These are phyloP conservation scores for Furcula furcula DNA, from an alignment of 2,888 invertebrate genomes.

Conservation along the genomic window DNA sequence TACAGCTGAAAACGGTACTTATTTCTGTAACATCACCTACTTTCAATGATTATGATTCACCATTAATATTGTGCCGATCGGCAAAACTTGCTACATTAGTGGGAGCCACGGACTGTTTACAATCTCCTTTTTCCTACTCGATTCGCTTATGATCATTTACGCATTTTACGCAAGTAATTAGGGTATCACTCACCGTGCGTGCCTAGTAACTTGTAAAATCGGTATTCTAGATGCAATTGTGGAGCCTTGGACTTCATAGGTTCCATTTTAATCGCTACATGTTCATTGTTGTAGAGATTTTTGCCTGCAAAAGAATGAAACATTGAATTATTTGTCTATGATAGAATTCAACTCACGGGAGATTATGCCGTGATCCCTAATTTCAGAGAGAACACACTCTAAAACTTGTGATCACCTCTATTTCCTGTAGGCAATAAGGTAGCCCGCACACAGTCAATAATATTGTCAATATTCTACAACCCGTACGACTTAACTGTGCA, in stretches of 20 bases:
- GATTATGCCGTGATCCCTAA: no score
- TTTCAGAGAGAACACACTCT: no score
- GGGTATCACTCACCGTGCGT: conserved; percentile 90
- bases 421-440: no score
- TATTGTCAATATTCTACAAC: no score
- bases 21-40: conserved; percentile 31
- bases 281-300: conserved; percentile 99
- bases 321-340: conserved; percentile 8
- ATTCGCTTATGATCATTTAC: conserved; percentile 15
- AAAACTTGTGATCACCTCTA: no score
- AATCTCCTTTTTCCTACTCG: conserved; percentile 10
- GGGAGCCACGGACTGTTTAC: conserved; percentile 14
- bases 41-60: conserved; percentile 32
- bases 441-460: no score
- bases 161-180: conserved; percentile 26
- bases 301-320: conserved; percentile 89
- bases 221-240: conserved; percentile 99
- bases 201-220: conserved; percentile 99
- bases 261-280: conserved; percentile 99
- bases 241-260: conserved; percentile 99
- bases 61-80: conserved; percentile 14
- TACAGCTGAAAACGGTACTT: conserved; percentile 29
- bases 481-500: no score
- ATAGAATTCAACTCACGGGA: no score
- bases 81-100: conserved; percentile 20